phyloP scores from a whole-genome alignment of 2,113 vertebrate species.

The Chunga burmeisteri region DNA sequence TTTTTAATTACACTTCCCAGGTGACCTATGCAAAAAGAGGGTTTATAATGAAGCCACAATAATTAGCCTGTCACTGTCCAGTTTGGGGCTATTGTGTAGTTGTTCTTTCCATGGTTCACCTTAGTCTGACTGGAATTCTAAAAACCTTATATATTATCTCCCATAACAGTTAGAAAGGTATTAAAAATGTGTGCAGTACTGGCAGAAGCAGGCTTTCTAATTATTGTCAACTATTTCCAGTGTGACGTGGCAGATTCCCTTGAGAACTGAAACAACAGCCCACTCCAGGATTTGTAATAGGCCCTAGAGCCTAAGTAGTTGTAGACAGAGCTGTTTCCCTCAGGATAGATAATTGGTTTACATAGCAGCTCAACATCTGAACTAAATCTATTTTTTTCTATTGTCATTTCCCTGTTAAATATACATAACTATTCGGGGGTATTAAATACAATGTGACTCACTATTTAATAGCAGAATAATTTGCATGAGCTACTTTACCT shows the following conservation, averaged over 20 bases:
- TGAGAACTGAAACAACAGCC: conserved; percentile 80
- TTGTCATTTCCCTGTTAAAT: conserved; percentile 76
- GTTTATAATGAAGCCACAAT: conserved; percentile 95
- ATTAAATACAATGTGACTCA: conserved; percentile 70
- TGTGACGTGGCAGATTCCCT: conserved; percentile 84
- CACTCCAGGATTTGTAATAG: conserved; percentile 82
- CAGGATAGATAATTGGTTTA: conserved; percentile 85
- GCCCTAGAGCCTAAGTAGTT: conserved; percentile 84
- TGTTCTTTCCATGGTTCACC: conserved; percentile 87
- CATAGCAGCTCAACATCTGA: conserved; percentile 82
- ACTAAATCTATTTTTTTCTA: conserved; percentile 76
- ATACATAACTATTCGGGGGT: conserved; percentile 77
- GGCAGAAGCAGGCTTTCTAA: conserved; percentile 83
- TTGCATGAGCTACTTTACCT: conserved; percentile 70
- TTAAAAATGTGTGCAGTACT: conserved; percentile 83
- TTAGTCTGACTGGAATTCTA: conserved; percentile 88
- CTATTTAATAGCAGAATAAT: conserved; percentile 74
- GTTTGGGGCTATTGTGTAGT: conserved; percentile 94
- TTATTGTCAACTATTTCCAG: conserved; percentile 85
- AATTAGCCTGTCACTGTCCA: conserved; percentile 98
- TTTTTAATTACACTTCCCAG: conserved; percentile 98
- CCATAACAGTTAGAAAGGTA: conserved; percentile 83
- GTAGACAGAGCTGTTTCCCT: conserved; percentile 82
- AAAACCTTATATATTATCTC: conserved; percentile 86
- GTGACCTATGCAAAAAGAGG: conserved; percentile 97